Evolutionary conservation across 92 coral and sea anemone genomes (phyloP).

Genomic region (Parazoanthus atlanticus): DNA sequence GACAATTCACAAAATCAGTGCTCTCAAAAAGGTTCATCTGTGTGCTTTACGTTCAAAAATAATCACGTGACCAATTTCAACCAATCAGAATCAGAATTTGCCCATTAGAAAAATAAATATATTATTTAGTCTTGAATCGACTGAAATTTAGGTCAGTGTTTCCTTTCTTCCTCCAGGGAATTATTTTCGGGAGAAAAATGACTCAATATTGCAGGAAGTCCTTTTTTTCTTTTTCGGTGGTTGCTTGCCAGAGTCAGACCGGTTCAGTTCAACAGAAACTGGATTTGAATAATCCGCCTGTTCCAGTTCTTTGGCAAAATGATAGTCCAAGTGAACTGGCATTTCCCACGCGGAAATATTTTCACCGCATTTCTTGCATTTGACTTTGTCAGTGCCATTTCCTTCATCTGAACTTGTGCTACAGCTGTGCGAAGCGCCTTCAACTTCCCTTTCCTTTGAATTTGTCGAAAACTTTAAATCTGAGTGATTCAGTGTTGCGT

Average conservation of each 20-base stretch:
- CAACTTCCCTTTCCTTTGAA: neutral
- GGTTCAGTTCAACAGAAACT: neutral
- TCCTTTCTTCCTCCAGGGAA: neutral
- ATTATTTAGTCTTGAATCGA: neutral
- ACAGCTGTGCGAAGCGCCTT: neutral
- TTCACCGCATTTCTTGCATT: conserved; percentile 77
- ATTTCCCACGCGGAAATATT: conserved; percentile 56
- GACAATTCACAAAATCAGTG: too few species aligned
- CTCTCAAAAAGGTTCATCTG: too few species aligned
- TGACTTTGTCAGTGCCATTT: conserved; percentile 32
- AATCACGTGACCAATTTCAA: too few species aligned
- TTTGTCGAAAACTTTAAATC: neutral
- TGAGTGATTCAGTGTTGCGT: neutral
- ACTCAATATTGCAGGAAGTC: conserved; percentile 57
- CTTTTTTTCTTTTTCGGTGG: conserved; percentile 72
- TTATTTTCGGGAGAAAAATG: conserved; percentile 58
- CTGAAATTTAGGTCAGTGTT: neutral
- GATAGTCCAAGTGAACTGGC: conserved; percentile 87
- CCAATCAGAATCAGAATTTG: too few species aligned
- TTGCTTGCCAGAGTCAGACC: conserved; percentile 29
- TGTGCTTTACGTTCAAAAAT: too few species aligned
- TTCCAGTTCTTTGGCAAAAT: conserved; percentile 83
- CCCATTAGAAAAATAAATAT: too few species aligned
- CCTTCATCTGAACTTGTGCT: neutral
- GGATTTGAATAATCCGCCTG: conserved; percentile 37